These are phyloP conservation scores for Cordilura impudica DNA, from an alignment of 2,888 invertebrate genomes.

Conservation along the genomic window DNA sequence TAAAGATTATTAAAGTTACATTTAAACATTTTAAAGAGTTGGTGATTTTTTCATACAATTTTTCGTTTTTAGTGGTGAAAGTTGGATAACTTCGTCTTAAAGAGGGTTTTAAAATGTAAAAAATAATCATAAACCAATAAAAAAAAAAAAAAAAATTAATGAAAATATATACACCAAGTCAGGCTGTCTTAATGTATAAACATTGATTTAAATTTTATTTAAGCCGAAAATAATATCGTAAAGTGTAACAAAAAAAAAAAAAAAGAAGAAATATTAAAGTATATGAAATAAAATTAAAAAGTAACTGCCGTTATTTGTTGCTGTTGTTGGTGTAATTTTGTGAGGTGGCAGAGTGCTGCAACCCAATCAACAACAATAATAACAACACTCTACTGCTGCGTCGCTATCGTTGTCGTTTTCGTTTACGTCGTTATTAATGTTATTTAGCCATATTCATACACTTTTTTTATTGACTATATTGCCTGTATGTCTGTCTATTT, in stretches of 20 bases:
- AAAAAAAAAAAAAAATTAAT: slow-evolving; percentile 26
- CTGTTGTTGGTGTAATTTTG: not conserved
- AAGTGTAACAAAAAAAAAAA: slow-evolving; percentile 26
- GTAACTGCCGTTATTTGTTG: slow-evolving; percentile 27
- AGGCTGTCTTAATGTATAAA: slow-evolving; percentile 3
- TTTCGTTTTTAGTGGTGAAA: slow-evolving; percentile 49
- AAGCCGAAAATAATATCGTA: slow-evolving; percentile 14
- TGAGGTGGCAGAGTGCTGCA: slow-evolving; percentile 18
- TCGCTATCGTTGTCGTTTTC: slow-evolving; percentile 36
- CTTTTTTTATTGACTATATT: slow-evolving; percentile 18
- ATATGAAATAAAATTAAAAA: slow-evolving; percentile 5
- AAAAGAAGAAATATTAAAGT: slow-evolving; percentile 16
- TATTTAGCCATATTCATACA: slow-evolving; percentile 34
- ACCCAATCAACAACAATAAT: not conserved
- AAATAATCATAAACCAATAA: slow-evolving; percentile 25
- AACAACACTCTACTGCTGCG: slow-evolving; percentile 12
- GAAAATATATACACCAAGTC: slow-evolving; percentile 26
- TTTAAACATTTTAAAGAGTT: not conserved
- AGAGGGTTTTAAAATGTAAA: slow-evolving; percentile 22
- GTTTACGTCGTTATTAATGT: slow-evolving; percentile 41
- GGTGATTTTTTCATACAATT: slow-evolving; percentile 5
- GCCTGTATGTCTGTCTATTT: not conserved
- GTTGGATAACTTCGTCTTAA: slow-evolving; percentile 56
- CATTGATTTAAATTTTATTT: not conserved
- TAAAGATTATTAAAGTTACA: not conserved